Evolutionary conservation across 2,888 invertebrate species (phyloP).

Genomic region (Subacronicta megacephala): DNA sequence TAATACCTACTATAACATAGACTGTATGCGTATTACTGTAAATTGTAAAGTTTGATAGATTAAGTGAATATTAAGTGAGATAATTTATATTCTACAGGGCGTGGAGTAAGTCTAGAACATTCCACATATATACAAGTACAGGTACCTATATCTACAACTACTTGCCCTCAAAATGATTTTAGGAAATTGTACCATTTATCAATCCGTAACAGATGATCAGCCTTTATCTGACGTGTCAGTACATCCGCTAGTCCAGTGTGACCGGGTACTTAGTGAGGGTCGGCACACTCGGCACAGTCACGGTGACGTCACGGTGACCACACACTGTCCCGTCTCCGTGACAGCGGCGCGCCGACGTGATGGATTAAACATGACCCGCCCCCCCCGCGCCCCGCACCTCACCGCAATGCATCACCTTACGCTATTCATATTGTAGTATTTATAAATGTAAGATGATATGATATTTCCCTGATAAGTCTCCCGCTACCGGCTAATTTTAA

Average conservation of each 20-base stretch:
- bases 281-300: neutral
- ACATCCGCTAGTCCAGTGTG: conserved; percentile 1
- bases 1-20: too few species aligned
- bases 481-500: too few species aligned
- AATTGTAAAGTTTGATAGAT: too few species aligned
- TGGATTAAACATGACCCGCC: conserved; percentile 29
- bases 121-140: neutral
- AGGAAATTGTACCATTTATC: neutral
- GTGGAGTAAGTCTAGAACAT: too few species aligned
- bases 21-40: too few species aligned
- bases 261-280: conserved; percentile 7
- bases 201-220: neutral
- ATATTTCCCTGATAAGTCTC: too few species aligned
- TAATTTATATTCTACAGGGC: too few species aligned
- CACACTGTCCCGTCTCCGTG: conserved; percentile 18
- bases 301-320: conserved; percentile 20
- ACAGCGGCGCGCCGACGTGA: conserved; percentile 28
- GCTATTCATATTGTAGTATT: conserved; percentile 9
- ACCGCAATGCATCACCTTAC: conserved; percentile 11
- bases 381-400: neutral
- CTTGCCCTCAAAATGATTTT: neutral
- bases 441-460: too few species aligned
- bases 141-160: neutral
- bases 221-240: neutral
- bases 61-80: too few species aligned